Conservation (phyloP, 1,140 invertebrate species). For the Triops cancriformis region DNA sequence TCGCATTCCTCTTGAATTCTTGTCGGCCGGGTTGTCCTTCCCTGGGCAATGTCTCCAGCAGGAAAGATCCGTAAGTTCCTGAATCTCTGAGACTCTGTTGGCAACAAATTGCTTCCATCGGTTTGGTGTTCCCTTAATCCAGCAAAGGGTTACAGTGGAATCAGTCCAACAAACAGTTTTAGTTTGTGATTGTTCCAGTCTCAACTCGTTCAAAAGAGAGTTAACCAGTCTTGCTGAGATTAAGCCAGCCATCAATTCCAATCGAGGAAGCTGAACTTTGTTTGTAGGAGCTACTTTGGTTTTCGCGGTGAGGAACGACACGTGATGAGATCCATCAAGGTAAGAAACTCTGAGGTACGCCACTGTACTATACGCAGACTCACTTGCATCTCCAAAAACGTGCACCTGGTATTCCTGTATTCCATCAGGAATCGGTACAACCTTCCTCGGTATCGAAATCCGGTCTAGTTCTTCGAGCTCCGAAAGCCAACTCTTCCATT, state of each 20-base stretch:
- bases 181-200: no score
- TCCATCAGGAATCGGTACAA: not conserved
- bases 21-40: constrained; percentile 34
- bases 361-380: constrained; percentile 34
- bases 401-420: constrained; percentile 30
- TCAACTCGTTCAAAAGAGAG: no score
- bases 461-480: not conserved
- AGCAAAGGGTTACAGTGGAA: no score
- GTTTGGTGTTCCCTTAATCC: constrained; percentile 35
- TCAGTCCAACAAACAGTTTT: no score
- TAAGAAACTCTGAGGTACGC: constrained; percentile 31
- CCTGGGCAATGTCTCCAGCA: constrained; percentile 33
- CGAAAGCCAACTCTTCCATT: constrained; percentile 11
- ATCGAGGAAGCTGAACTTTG: constrained; percentile 40
- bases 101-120: constrained; percentile 40
- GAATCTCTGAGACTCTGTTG: constrained; percentile 39
- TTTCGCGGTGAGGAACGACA: constrained; percentile 36
- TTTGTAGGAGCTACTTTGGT: constrained; percentile 42
- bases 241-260: constrained; percentile 43
- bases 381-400: constrained; percentile 35
- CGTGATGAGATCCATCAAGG: not conserved
- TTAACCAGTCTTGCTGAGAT: no score
- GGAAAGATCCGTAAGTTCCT: constrained; percentile 19
- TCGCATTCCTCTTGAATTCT: constrained; percentile 30
- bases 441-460: constrained; percentile 22